Base-by-base conservation (phyloP, 2,888 invertebrate species). In the Tiphia femorata region DNA sequence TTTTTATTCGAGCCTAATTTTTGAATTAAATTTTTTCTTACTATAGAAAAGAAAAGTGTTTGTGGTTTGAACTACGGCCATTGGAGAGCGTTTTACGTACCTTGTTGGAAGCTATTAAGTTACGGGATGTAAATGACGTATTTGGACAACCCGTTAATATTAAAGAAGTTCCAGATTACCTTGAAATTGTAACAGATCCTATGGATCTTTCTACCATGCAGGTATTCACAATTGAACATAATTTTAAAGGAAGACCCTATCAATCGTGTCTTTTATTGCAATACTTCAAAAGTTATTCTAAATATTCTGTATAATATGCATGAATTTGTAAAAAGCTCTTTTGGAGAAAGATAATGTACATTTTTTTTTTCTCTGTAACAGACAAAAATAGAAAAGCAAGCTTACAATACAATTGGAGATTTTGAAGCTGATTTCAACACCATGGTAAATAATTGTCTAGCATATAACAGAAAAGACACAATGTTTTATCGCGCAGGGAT, bases 361-460 rank as follows among this genome's bases (percentile, higher is more conserved):
- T 6, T 43, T 33, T 14, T 19, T 5, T 37, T 57, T 12, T 8
- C 23, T 35, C 20, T 20, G 17, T 54, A 41, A 8, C 41, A 81
- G 81, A 52, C 85, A 60, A 93, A 92, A 83, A 84, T 94, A 16
- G 92, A 92, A 49, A 84, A 85, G 38, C 88, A 89, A 42, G 84
- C 87, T 47, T 95, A 96, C 81, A 84, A 85, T 5, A 88, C 88
- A 46, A 86, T 98, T 33, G 90, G 91, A 58, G 90, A 92, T 25
- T 89, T 98, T 76, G 94, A 96, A 77, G 86, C 86, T 0, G 98
- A 99, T 85, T 98, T 98, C 81, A 90, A 92, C 75, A 87, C 98
- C n/a, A 98, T 99, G 93, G 94, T 98, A 53, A 90, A 90, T 66
- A 99, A 99, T 84, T 99, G 98, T 79, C 87, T 96, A 73, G 92